Evolutionary conservation across 2,888 invertebrate genomes (phyloP).

Genomic region (Dichetophora obliterata): DNA sequence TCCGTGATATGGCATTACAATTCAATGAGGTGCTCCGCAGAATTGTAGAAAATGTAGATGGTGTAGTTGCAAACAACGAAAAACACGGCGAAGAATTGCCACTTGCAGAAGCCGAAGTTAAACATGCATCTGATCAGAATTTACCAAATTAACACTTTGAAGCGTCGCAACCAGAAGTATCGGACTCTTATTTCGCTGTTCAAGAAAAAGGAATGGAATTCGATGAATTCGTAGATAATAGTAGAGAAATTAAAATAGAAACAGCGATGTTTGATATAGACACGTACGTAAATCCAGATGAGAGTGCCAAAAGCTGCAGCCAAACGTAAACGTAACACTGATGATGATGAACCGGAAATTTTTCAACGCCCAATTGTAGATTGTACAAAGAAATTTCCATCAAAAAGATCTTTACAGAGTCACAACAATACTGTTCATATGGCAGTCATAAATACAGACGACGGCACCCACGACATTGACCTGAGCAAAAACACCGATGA

Average conservation of each 20-base stretch:
- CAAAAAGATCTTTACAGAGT: neutral
- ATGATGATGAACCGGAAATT: neutral
- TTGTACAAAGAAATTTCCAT: neutral
- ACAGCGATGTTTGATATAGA: neutral
- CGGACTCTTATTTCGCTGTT: neutral
- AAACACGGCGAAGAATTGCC: neutral
- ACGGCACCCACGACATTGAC: no score
- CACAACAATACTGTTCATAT: neutral
- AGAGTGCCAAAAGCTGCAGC: neutral
- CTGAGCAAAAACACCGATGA: no score
- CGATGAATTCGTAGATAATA: neutral
- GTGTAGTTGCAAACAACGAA: neutral
- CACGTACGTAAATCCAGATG: neutral
- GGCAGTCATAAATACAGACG: no score
- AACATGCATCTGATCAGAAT: neutral
- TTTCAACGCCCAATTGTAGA: neutral
- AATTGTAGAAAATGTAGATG: conserved; percentile 1
- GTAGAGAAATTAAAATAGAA: conserved; percentile 12
- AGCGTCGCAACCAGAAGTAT: neutral
- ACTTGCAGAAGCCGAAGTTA: neutral
- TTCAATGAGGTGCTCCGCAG: neutral
- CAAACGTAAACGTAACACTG: neutral
- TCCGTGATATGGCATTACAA: conserved; percentile 17
- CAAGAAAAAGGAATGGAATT: neutral
- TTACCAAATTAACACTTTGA: neutral